Evolutionary conservation across 1,140 invertebrate species (phyloP), one percentile per base, ranked within the genome.

Genomic region (Anthonomus grandis): DNA sequence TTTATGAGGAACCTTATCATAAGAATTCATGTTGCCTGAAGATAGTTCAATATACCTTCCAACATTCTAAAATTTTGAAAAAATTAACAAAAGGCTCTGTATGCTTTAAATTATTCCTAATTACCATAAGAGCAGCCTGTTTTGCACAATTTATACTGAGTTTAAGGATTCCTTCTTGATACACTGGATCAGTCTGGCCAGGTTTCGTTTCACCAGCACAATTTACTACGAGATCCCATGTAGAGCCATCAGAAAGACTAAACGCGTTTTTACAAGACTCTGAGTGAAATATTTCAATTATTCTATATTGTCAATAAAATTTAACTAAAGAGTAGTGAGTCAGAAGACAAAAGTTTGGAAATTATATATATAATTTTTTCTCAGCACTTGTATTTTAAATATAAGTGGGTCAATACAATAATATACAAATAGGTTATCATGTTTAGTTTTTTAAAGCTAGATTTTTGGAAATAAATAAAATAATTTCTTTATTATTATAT

Each of bases 131-230:
- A 4, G 85, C 84, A 12, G 91, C 87, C 70, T 88, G 81, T 59
- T 81, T 81, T 10, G 89, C 90, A 76, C 91, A 92, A 69, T 92
- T 92, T 9, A 85, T 64, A 69, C 88, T 90, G 2, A 96, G 76
- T 65, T 89, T 91, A 15, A 86, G 79, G 63, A 95, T 91, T 4
- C 93, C 92, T 74, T 95, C 92, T 68, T 86, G 84, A 72, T 95
- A 95, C 5, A 95, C 88, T 0, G 88, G 83, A 74, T 94, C 91
- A 25, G 86, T 87, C 78, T 94, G 90, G 15, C 89, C 87, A 59
- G 83, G 82, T 74, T 92, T 89, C 1, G 91, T 95, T 76, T 96
- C 92, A 5, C 89, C 89, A 9, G 93, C 91, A 70, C 91, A 89
- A 76, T 95, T 95, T 42, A 93, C 83, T 19, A 92, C 88, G 76